Evolutionary conservation across 2,888 invertebrate genomes (phyloP), one percentile per base, ranked within the genome.

Genomic region (Drosophila incognita): DNA sequence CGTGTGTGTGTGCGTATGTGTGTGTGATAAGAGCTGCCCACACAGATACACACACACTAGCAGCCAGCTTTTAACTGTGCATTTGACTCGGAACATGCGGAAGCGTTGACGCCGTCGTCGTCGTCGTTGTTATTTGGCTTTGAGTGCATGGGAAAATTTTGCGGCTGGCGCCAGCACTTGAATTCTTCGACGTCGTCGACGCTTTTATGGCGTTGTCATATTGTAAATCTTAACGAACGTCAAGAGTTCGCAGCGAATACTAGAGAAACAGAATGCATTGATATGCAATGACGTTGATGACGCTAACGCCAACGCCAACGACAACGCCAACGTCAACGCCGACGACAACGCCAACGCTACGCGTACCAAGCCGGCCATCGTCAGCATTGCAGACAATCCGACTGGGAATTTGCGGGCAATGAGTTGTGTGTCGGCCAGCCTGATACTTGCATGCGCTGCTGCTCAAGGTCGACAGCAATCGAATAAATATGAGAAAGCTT

Each of bases 71-170:
- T 71, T 71, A 69, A 77, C 72, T 77, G 73, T 76, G 74, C 71
- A 81, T 84, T 76, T 67, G 52, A 52, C 51, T 76, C 51, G 36
- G 21, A 76, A 71, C 71, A 85, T 84, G 85, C 90, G 90, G 88
- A 87, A 84, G 71, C 63, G 65, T 54, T 54, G 57, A n/a, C 51
- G 53, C n/a, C 40, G 56, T 13, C 49, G 27, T 29, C 52, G 21
- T 15, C 15, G 29, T 49, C 24, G 58, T 36, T 24, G 40, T 33
- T n/a, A 52, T 42, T 36, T 52, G 52, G 51, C 52, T 56, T 29
- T 65, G 27, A 48, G 40, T 63, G 64, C 67, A 76, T 76, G 81
- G 62, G 77, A 81, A 81, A 71, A 59, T 81, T 67, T 68, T 59
- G 71, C 65, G 53, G 59, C 38, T 81, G 67, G 81, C 77, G 81